Conservation (phyloP, 2,797 vertebrate species). For the Acanthurus leucopareius region DNA sequence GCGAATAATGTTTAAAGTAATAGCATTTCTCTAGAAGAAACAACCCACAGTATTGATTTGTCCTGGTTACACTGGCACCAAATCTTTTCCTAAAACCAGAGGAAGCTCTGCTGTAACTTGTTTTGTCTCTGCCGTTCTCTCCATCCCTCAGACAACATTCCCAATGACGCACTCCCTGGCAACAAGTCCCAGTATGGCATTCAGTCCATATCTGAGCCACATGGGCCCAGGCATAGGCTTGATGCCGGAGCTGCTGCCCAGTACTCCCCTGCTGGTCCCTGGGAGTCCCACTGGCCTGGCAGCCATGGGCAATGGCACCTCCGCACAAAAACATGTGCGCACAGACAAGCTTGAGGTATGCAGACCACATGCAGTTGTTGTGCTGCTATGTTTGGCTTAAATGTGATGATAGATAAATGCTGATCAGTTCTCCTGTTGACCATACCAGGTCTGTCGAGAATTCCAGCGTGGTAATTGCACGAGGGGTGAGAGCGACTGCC, state of each 20-base stretch:
- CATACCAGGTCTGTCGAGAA: conserved; percentile 95
- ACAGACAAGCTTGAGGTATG: conserved; percentile 98
- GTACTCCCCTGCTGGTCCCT: conserved; percentile 92
- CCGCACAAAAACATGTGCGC: conserved; percentile 92
- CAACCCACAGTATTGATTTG: background rate
- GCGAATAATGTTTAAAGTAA: background rate
- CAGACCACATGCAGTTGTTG: conserved; percentile 47
- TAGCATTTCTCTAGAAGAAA: background rate
- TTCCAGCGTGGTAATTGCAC: conserved; percentile 99
- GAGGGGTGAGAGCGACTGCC: conserved; percentile 96
- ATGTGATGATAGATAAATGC: conserved; percentile 55
- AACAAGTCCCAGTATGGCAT: conserved; percentile 93
- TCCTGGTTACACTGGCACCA: conserved; percentile 1
- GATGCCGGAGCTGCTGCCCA: conserved; percentile 95
- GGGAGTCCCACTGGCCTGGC: conserved; percentile 91
- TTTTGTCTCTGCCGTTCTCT: conserved; percentile 36
- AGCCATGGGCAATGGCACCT: conserved; percentile 89
- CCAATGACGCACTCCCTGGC: conserved; percentile 92
- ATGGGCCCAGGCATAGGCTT: conserved; percentile 94
- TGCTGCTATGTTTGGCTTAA: conserved; percentile 53
- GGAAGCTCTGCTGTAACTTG: conserved; percentile 34
- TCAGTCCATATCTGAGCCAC: conserved; percentile 96
- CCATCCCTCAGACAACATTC: conserved; percentile 89
- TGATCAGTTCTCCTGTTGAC: conserved; percentile 22
- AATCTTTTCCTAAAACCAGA: conserved; percentile 13